Evolutionary conservation across 1,140 invertebrate genomes (phyloP).

Genomic region (Dolichoris vasculosae): DNA sequence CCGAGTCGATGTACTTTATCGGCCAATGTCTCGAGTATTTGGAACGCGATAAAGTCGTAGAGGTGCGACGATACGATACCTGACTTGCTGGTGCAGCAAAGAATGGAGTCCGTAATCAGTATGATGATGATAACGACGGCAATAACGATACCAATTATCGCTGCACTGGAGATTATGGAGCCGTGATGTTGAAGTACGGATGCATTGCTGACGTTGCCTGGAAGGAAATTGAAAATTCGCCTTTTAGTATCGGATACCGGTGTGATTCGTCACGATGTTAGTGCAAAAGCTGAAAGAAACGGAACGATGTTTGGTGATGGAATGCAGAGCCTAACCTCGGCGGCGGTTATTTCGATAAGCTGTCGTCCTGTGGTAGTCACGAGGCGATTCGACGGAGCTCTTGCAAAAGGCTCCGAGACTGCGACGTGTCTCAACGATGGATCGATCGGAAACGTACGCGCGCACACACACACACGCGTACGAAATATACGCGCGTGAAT

Average conservation of each 20-base stretch:
- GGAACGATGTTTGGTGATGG: conserved; percentile 70
- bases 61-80: conserved; percentile 64
- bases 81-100: conserved; percentile 79
- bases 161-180: conserved; percentile 81
- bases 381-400: neutral
- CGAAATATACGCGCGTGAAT: neutral
- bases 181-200: conserved; percentile 75
- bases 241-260: neutral
- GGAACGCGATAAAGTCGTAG: neutral
- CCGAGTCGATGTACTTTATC: neutral
- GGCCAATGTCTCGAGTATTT: neutral
- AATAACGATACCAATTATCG: conserved; percentile 86
- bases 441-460: neutral
- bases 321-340: neutral
- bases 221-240: conserved; percentile 23
- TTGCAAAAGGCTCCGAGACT: neutral
- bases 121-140: conserved; percentile 83
- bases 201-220: conserved; percentile 71
- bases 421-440: neutral
- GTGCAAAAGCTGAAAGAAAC: conserved; percentile 68
- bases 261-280: conserved; percentile 59
- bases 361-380: neutral
- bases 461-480: too few species aligned
- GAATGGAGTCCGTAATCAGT: conserved; percentile 85
- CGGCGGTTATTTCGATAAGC: neutral